phyloP scores from a whole-genome alignment of 2,888 invertebrate genomes.

The Trissolcus brochymenae region DNA sequence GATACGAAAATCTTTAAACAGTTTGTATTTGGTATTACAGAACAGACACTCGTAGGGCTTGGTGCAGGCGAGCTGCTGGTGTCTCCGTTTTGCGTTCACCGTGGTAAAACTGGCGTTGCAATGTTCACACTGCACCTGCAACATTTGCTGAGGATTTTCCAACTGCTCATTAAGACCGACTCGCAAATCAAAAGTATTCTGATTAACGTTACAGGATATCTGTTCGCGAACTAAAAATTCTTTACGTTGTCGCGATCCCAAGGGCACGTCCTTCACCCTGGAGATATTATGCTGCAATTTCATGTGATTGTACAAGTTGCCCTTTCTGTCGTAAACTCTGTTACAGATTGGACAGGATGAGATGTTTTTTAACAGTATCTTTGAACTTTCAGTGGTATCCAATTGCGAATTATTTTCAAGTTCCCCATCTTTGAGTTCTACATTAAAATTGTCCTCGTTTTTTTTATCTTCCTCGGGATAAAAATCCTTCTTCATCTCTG shows the following conservation, averaged over 20 bases:
- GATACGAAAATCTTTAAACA: conserved; percentile 36
- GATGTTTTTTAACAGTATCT: conserved; percentile 24
- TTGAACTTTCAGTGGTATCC: conserved; percentile 1
- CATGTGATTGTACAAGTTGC: conserved; percentile 40
- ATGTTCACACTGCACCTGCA: conserved; percentile 45
- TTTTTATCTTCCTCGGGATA: conserved; percentile 4
- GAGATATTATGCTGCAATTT: conserved; percentile 42
- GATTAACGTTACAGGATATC: conserved; percentile 28
- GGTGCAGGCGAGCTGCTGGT: conserved; percentile 41
- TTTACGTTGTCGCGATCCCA: conserved; percentile 6
- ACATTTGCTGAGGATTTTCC: conserved; percentile 22
- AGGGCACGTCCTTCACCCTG: conserved; percentile 40
- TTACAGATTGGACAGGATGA: conserved; percentile 45
- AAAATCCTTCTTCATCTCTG: neutral
- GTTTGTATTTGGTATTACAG: conserved; percentile 37
- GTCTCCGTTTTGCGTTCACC: conserved; percentile 37
- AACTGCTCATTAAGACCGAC: conserved; percentile 5
- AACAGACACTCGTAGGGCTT: conserved; percentile 45
- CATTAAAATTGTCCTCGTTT: neutral
- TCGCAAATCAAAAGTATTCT: conserved; percentile 24
- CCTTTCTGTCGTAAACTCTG: conserved; percentile 39
- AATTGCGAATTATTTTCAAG: conserved; percentile 5
- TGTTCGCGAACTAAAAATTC: conserved; percentile 21
- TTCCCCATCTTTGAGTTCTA: neutral
- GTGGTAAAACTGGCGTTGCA: conserved; percentile 41